Percentiles rank a stretch among this genome's conserved stretches.
Evolutionary conservation across 2,888 invertebrate species (phyloP).

Genomic region (Caenorhabditis panamensis): DNA sequence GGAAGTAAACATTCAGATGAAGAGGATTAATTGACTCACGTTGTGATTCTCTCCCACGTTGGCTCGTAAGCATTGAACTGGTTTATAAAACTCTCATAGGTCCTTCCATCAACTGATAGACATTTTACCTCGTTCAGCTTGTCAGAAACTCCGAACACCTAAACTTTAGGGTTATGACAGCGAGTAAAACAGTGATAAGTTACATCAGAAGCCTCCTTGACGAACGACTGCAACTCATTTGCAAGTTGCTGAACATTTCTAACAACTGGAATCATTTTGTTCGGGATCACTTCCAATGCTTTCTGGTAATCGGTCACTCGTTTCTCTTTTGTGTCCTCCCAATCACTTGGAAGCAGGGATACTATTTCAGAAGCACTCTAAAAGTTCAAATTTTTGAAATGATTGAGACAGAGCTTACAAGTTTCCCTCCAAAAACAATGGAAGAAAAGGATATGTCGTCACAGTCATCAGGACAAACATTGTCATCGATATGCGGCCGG

Average conservation of each 20-base stretch:
- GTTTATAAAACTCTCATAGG: constrained; percentile 60
- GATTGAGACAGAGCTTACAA: too few species aligned
- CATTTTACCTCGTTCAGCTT: constrained; percentile 51
- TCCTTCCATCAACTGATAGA: constrained; percentile 42
- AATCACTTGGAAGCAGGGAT: constrained; percentile 74
- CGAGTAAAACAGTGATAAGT: background rate
- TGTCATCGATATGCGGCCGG: constrained; percentile 51
- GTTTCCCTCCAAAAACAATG: constrained; percentile 75
- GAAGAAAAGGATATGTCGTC: constrained; percentile 74
- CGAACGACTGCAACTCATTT: constrained; percentile 71
- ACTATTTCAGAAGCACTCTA: constrained; percentile 67
- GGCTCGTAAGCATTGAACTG: constrained; percentile 61
- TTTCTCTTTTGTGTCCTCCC: constrained; percentile 78
- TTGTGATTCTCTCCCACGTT: constrained; percentile 65
- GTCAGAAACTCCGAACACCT: constrained; percentile 58
- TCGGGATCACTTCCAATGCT: constrained; percentile 74
- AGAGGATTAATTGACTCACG: constrained; percentile 16
- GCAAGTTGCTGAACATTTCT: constrained; percentile 72
- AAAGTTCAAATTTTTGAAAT: background rate
- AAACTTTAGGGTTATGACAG: constrained; percentile 12
- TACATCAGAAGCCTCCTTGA: constrained; percentile 64
- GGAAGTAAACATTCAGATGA: background rate
- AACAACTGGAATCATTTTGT: constrained; percentile 73
- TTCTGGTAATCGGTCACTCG: constrained; percentile 69
- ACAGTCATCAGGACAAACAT: constrained; percentile 73